These are phyloP conservation scores for Scaptomyza caliginosa DNA, from an alignment of 2,888 invertebrate species.

Conservation along the genomic window DNA sequence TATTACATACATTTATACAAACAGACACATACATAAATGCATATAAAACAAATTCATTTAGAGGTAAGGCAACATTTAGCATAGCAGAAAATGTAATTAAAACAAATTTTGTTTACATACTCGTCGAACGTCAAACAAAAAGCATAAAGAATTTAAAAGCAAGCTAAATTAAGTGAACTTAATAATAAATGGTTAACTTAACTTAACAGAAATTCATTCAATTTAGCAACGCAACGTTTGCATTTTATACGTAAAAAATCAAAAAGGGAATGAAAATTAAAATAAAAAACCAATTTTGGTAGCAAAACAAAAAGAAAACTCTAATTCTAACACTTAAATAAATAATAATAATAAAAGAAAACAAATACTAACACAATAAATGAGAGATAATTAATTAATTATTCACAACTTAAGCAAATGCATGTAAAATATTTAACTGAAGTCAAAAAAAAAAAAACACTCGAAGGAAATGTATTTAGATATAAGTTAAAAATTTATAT, in stretches of 20 bases:
- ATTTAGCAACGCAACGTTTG: conserved; percentile 74
- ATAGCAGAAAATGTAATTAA: conserved; percentile 70
- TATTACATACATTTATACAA: conserved; percentile 33
- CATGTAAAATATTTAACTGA: conserved; percentile 77
- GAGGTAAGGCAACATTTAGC: conserved; percentile 60
- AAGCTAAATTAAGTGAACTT: conserved; percentile 56
- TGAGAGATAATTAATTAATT: conserved; percentile 43
- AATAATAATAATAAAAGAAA: conserved; percentile 13
- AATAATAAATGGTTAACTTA: conserved; percentile 58
- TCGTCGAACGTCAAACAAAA: conserved; percentile 26
- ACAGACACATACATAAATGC: conserved; percentile 31
- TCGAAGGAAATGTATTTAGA: conserved; percentile 56
- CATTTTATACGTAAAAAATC: conserved; percentile 73
- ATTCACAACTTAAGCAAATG: conserved; percentile 66
- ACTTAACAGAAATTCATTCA: conserved; percentile 65
- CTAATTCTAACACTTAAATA: conserved; percentile 41
- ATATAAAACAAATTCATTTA: conserved; percentile 68
- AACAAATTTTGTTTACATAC: conserved; percentile 35
- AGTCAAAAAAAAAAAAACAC: conserved; percentile 22
- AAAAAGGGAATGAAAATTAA: neutral
- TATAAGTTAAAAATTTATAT: conserved; percentile 58
- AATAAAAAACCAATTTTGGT: conserved; percentile 19
- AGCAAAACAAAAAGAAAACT: conserved; percentile 14
- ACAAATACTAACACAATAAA: conserved; percentile 52
- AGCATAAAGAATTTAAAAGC: conserved; percentile 67